phyloP scores from a whole-genome alignment of 2,888 invertebrate genomes.

The Drosophila macrospina region DNA sequence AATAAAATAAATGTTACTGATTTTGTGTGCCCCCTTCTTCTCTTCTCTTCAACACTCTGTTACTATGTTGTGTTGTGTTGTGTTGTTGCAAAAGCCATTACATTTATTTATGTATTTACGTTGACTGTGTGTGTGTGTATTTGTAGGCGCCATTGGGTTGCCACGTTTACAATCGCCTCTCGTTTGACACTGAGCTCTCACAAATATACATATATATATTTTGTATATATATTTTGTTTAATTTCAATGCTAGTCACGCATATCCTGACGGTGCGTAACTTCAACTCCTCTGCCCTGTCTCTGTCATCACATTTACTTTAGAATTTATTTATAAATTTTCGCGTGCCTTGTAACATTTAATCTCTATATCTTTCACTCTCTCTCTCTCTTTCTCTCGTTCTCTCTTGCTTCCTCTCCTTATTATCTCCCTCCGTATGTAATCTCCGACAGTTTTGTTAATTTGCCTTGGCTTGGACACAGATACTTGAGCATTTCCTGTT shows the following conservation, averaged over 20 bases:
- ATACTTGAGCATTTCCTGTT: constrained; percentile 48
- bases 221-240: constrained; percentile 61
- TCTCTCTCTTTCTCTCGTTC: constrained; percentile 2
- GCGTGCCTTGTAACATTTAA: constrained; percentile 52
- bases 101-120: constrained; percentile 72
- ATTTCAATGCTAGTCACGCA: constrained; percentile 80
- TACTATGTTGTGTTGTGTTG: constrained; percentile 10
- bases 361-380: constrained; percentile 6
- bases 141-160: constrained; percentile 39
- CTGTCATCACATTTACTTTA: constrained; percentile 52
- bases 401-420: not conserved
- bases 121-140: constrained; percentile 27
- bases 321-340: constrained; percentile 65
- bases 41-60: constrained; percentile 3
- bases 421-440: constrained; percentile 21
- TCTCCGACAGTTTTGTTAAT: constrained; percentile 42
- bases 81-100: constrained; percentile 63
- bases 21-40: constrained; percentile 19
- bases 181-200: constrained; percentile 67
- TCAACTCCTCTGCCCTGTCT: not conserved
- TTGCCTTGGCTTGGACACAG: constrained; percentile 21
- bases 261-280: constrained; percentile 66
- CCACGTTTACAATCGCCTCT: constrained; percentile 62
- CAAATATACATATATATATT: constrained; percentile 33
- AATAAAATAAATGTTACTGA: constrained; percentile 69